Percentiles rank a stretch among this genome's conserved stretches.
Conservation (phyloP, 2,888 invertebrate genomes). For the Chrysomela aeneicollis region DNA sequence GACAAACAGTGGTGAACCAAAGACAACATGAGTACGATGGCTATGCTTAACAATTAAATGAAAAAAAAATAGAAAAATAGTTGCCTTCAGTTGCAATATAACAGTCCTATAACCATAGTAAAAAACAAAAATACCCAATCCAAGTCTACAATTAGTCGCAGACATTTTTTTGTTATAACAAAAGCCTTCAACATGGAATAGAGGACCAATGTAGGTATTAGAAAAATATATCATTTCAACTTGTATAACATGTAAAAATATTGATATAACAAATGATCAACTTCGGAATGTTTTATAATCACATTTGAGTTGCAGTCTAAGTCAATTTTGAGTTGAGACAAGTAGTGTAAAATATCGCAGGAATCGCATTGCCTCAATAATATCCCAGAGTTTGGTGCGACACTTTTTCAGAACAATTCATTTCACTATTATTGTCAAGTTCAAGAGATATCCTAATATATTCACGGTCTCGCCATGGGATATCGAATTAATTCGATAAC, state of each 20-base stretch:
- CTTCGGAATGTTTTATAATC: slow-evolving; percentile 47
- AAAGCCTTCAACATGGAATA: slow-evolving; percentile 53
- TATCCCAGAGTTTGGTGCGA: slow-evolving; percentile 27
- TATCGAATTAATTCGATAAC: not conserved
- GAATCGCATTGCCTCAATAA: slow-evolving; percentile 8
- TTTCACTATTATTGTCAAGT: not conserved
- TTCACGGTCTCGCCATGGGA: not conserved
- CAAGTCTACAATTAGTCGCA: slow-evolving; percentile 54
- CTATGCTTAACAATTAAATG: not conserved
- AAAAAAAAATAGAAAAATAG: slow-evolving; percentile 33
- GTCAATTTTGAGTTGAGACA: slow-evolving; percentile 22
- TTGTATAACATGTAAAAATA: slow-evolving; percentile 29
- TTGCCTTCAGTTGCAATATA: slow-evolving; percentile 43
- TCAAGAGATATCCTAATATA: not conserved
- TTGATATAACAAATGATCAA: slow-evolving; percentile 39
- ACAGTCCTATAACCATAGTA: slow-evolving; percentile 42
- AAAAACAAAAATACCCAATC: slow-evolving; percentile 50
- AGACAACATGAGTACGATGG: slow-evolving; percentile 35
- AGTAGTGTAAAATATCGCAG: slow-evolving; percentile 5
- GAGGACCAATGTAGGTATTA: slow-evolving; percentile 34
- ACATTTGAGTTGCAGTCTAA: slow-evolving; percentile 40
- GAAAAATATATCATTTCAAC: slow-evolving; percentile 38
- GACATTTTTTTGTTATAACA: slow-evolving; percentile 57
- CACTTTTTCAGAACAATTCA: not conserved
- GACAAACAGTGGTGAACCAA: slow-evolving; percentile 44